phyloP scores from a whole-genome alignment of 2,113 vertebrate genomes.

The Myrmecophaga tridactyla region DNA sequence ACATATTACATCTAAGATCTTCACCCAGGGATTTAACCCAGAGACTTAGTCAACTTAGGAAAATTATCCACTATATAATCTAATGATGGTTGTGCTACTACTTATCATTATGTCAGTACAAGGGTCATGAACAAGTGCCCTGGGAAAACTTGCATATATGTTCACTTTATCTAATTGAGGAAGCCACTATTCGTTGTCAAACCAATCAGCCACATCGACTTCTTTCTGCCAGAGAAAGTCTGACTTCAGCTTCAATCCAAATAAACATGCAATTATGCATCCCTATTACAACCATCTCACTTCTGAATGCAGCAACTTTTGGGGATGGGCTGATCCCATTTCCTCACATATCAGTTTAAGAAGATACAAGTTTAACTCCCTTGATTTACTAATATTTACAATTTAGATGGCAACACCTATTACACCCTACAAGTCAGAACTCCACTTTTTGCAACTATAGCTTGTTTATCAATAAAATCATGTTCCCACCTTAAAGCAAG shows the following conservation, averaged over 20 bases:
- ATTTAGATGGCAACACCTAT: constrained; percentile 34
- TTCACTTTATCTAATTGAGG: constrained; percentile 25
- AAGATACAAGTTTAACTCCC: constrained; percentile 30
- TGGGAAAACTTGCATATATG: neutral
- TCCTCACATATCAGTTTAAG: constrained; percentile 17
- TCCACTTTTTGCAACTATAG: neutral
- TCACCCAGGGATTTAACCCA: constrained; percentile 1
- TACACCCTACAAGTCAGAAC: constrained; percentile 2
- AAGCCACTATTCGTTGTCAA: constrained; percentile 40
- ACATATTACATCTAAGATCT: neutral
- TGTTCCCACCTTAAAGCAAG: neutral
- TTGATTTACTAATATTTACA: constrained; percentile 62
- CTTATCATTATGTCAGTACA: neutral
- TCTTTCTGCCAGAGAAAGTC: constrained; percentile 49
- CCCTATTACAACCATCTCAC: constrained; percentile 64
- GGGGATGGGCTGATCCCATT: constrained; percentile 9
- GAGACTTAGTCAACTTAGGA: neutral
- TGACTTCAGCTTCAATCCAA: constrained; percentile 62
- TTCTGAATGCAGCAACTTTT: constrained; percentile 35
- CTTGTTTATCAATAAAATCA: constrained; percentile 32
- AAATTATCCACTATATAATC: neutral
- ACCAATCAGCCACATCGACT: constrained; percentile 34
- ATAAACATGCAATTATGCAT: constrained; percentile 61
- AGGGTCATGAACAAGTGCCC: neutral
- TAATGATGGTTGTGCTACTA: neutral